Evolutionary conservation across 2,797 vertebrate species (phyloP).

Genomic region (Clarias pachynema): DNA sequence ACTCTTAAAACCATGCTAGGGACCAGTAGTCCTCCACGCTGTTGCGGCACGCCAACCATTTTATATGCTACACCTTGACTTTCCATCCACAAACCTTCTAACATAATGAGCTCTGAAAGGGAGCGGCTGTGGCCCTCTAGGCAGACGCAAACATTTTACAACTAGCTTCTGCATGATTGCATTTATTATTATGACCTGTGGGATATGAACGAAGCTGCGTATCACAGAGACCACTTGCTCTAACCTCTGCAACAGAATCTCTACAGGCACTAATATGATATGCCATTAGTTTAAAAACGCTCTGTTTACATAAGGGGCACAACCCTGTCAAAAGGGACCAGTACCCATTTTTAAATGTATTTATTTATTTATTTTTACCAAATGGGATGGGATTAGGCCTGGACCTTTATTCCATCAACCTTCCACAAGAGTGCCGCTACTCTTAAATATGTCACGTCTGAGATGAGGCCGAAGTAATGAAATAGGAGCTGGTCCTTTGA

Average conservation of each 20-base stretch:
- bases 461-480: conserved; percentile 28
- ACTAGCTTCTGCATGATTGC: conserved; percentile 1
- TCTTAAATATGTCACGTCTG: conserved; percentile 37
- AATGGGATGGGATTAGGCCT: conserved; percentile 81
- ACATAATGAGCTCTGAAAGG: conserved; percentile 28
- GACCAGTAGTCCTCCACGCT: conserved; percentile 21
- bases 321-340: conserved; percentile 80
- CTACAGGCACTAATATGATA: conserved; percentile 74
- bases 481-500: conserved; percentile 28
- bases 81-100: conserved; percentile 35
- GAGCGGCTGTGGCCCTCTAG: conserved; percentile 27
- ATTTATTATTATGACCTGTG: conserved; percentile 34
- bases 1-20: conserved; percentile 42
- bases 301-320: conserved; percentile 86
- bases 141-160: conserved; percentile 26
- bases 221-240: conserved; percentile 29
- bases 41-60: conserved; percentile 24
- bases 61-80: conserved; percentile 44
- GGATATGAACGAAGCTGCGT: conserved; percentile 30
- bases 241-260: conserved; percentile 47
- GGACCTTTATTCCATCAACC: conserved; percentile 53
- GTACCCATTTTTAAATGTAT: conserved; percentile 70
- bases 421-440: conserved; percentile 37
- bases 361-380: conserved; percentile 55
- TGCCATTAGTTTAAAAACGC: conserved; percentile 76